Percentiles rank a stretch among this genome's conserved stretches.
Evolutionary conservation across 1,140 invertebrate species (phyloP).

Genomic region (Oryctes rhinoceros): DNA sequence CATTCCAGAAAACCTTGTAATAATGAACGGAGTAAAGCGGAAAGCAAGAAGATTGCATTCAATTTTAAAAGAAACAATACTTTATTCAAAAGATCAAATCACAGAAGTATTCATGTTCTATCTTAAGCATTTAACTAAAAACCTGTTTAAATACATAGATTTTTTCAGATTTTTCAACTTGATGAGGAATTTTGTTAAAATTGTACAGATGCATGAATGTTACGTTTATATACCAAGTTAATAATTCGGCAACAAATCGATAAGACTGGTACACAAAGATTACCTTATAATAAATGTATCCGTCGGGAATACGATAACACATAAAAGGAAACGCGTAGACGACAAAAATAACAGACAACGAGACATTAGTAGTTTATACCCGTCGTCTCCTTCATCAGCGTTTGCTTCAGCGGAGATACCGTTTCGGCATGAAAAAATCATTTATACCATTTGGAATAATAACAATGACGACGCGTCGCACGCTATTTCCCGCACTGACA

Average conservation of each 20-base stretch:
- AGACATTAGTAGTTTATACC: constrained; percentile 3
- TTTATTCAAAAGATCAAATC: too few species aligned
- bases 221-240: too few species aligned
- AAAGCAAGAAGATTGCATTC: too few species aligned
- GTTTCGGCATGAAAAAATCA: constrained; percentile 30
- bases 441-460: constrained; percentile 33
- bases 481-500: constrained; percentile 20
- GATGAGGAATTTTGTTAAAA: too few species aligned
- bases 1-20: too few species aligned
- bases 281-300: background rate
- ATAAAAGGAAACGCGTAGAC: background rate
- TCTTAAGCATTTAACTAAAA: too few species aligned
- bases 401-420: background rate
- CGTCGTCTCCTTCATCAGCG: background rate
- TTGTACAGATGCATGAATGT: too few species aligned
- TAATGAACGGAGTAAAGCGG: too few species aligned
- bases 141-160: too few species aligned
- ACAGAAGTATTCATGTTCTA: too few species aligned
- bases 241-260: background rate
- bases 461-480: constrained; percentile 19
- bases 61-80: too few species aligned
- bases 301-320: background rate
- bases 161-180: too few species aligned
- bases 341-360: constrained; percentile 4
- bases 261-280: background rate